Conservation (phyloP, 2,113 vertebrate genomes). For the Phainopepla nitens region DNA sequence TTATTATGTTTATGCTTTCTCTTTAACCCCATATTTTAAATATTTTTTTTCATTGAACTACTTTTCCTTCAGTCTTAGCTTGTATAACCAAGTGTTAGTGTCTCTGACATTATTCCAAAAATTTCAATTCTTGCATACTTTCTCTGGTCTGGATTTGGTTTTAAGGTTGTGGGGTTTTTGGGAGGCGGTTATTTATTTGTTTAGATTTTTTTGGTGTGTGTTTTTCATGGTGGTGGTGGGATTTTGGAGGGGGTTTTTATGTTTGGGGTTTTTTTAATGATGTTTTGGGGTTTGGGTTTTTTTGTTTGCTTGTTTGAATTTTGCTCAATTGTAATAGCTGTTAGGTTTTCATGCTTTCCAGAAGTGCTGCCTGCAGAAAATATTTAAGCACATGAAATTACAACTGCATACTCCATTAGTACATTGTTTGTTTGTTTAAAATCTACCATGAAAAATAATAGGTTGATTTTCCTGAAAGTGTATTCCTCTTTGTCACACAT, state of each 20-base stretch:
- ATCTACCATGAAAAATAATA: not conserved
- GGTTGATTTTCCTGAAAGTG: not conserved
- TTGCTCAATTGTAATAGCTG: not conserved
- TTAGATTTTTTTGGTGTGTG: not conserved
- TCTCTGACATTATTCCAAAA: not conserved
- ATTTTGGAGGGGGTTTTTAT: not conserved
- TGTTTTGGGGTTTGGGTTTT: not conserved
- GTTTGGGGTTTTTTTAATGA: accelerated
- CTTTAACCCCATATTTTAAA: not conserved
- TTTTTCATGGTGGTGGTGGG: not conserved
- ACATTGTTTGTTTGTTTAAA: not conserved
- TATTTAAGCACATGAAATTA: not conserved
- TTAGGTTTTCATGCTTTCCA: not conserved
- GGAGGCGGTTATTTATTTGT: not conserved
- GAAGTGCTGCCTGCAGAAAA: not conserved
- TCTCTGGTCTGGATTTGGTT: not conserved
- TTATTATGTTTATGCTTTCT: not conserved
- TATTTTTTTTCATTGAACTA: not conserved
- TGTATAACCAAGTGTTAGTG: not conserved
- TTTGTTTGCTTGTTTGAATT: not conserved
- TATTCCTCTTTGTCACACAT: not conserved
- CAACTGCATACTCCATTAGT: not conserved
- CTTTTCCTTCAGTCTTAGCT: not conserved
- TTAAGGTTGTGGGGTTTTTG: not conserved
- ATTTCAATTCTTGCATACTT: not conserved